Percentiles rank a stretch among this genome's conserved stretches.
These are phyloP conservation scores for Orchesellides sinensis DNA, from an alignment of 2,888 invertebrate species.

Conservation along the genomic window DNA sequence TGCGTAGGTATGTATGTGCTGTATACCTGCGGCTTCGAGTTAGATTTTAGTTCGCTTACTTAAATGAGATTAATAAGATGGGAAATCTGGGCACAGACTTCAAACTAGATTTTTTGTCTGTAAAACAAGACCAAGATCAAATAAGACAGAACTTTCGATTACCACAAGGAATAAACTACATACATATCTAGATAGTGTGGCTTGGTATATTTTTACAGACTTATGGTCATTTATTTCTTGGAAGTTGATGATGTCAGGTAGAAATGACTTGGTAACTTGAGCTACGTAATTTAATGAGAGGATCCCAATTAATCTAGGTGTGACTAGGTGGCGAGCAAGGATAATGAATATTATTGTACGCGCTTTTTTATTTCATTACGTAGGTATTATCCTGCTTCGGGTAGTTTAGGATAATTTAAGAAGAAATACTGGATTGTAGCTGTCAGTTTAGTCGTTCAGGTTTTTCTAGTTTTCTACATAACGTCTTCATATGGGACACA, in stretches of 20 bases:
- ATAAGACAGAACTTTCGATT: neutral
- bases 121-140: neutral
- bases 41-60: slow-evolving; percentile 5
- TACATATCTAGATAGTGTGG: too few species aligned
- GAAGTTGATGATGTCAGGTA: too few species aligned
- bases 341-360: slow-evolving; percentile 37
- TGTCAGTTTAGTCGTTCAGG: slow-evolving; percentile 48
- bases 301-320: slow-evolving; percentile 59
- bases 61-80: slow-evolving; percentile 50
- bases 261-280: slow-evolving; percentile 5
- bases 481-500: slow-evolving; percentile 57
- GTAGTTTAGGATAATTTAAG: neutral
- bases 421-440: slow-evolving; percentile 12
- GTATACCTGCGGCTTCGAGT: slow-evolving; percentile 39
- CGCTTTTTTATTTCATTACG: slow-evolving; percentile 21
- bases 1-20: too few species aligned
- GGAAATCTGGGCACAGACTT: slow-evolving; percentile 13
- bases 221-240: too few species aligned
- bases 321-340: slow-evolving; percentile 42
- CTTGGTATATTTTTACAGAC: too few species aligned
- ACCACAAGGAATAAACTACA: neutral
- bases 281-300: slow-evolving; percentile 47
- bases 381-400: neutral
- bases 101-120: neutral
- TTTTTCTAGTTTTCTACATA: slow-evolving; percentile 52